Evolutionary conservation across 2,113 vertebrate genomes (phyloP).

Genomic region (Bambusicola thoracicus): DNA sequence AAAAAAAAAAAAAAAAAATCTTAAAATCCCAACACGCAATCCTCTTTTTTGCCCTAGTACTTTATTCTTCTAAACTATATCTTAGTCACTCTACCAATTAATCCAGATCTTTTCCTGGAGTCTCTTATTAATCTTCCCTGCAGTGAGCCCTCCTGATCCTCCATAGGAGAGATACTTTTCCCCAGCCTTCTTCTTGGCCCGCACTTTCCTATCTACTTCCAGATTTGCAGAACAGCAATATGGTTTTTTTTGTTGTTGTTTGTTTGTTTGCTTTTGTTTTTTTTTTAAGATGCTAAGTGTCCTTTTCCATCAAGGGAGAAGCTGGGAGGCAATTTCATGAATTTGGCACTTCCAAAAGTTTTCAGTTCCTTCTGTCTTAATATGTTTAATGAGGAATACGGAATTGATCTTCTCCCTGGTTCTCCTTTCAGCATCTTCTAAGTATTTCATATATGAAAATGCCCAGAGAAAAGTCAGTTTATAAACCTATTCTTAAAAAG

Average conservation of each 20-base stretch:
- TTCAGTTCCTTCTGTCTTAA: neutral
- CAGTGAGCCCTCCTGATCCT: neutral
- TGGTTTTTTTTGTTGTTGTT: too few relatives aligned
- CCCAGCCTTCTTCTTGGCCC: neutral
- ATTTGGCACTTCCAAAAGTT: neutral
- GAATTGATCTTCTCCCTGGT: neutral
- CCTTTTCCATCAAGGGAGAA: neutral
- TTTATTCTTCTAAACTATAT: neutral
- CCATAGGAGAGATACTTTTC: fast-evolving
- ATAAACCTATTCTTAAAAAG: neutral
- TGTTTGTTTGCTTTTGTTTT: too few relatives aligned
- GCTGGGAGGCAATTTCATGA: neutral
- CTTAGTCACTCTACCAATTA: too few relatives aligned
- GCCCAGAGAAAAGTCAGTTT: neutral
- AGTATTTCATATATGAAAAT: neutral
- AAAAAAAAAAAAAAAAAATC: neutral
- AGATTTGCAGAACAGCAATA: neutral
- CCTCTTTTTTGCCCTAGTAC: neutral
- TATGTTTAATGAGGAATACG: neutral
- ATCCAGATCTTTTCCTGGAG: neutral
- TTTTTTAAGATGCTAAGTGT: neutral
- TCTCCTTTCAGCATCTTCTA: neutral
- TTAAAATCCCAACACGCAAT: neutral
- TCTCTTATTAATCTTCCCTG: neutral
- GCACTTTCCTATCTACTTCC: neutral